phyloP scores from a whole-genome alignment of 1,140 invertebrate species.

The Diabrotica virgifera region DNA sequence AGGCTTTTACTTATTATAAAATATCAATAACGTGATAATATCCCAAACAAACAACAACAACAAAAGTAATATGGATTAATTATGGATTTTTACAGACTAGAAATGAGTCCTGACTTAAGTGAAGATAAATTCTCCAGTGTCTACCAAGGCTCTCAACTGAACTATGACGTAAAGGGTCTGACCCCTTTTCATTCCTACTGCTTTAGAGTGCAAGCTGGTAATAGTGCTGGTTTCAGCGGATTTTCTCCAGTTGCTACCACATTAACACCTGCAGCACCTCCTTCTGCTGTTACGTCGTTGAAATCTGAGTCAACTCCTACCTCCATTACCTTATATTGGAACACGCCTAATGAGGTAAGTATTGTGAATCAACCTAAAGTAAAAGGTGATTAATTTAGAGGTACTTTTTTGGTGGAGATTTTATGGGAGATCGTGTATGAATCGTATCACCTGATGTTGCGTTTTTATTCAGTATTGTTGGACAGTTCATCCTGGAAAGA shows the following conservation, averaged over 20 bases:
- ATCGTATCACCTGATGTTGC: no score
- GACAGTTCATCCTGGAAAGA: no score
- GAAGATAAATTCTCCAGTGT: constrained; percentile 52
- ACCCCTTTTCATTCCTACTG: constrained; percentile 73
- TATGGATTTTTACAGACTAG: constrained; percentile 52
- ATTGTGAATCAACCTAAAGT: not conserved
- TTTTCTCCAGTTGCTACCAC: constrained; percentile 65
- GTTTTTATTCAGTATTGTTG: no score
- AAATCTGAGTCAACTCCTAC: constrained; percentile 62
- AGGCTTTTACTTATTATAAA: no score
- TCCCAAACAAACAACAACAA: no score
- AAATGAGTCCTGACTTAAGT: constrained; percentile 57
- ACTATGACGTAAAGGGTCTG: constrained; percentile 65
- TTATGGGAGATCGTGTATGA: no score
- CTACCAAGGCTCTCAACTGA: constrained; percentile 57
- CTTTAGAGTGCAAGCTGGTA: constrained; percentile 54
- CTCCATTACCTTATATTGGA: constrained; percentile 68
- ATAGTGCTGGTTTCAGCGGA: constrained; percentile 51
- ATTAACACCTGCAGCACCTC: constrained; percentile 69
- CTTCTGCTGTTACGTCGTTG: constrained; percentile 63
- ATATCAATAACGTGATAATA: no score
- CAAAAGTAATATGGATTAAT: no score
- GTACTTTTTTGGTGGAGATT: no score
- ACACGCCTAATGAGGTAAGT: constrained; percentile 54
- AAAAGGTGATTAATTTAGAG: no score